Evolutionary conservation across 1,140 invertebrate species (phyloP).

Genomic region (Maconellicoccus hirsutus): DNA sequence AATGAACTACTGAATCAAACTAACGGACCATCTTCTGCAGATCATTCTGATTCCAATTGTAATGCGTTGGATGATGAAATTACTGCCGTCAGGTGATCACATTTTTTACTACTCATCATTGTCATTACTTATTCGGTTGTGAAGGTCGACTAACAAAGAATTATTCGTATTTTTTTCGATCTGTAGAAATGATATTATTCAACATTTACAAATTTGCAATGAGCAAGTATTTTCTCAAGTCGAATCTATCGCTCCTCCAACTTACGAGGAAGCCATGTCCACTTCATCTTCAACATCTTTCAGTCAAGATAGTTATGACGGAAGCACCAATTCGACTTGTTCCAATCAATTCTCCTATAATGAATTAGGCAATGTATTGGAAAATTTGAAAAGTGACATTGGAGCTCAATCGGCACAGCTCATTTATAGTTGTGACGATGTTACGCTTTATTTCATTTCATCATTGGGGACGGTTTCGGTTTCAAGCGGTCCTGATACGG

Average conservation of each 20-base stretch:
- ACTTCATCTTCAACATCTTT: neutral
- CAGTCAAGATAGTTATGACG: neutral
- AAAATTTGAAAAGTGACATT: slow-evolving; percentile 7
- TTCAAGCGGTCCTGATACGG: neutral
- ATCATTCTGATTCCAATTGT: no score
- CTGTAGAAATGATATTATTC: neutral
- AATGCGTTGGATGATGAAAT: neutral
- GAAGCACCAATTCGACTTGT: neutral
- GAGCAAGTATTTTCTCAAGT: neutral
- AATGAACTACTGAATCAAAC: neutral
- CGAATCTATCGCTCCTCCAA: neutral
- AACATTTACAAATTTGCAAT: neutral
- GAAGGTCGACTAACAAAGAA: neutral
- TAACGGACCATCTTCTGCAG: no score
- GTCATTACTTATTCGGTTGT: no score
- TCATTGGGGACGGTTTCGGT: neutral
- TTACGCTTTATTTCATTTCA: neutral
- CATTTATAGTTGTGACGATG: slow-evolving; percentile 4
- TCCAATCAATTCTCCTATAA: neutral
- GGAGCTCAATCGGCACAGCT: neutral
- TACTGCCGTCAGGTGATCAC: neutral
- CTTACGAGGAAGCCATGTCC: slow-evolving; percentile 12
- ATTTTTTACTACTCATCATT: no score
- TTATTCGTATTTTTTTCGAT: neutral
- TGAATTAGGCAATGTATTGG: neutral